phyloP scores from a whole-genome alignment of 2,113 vertebrate genomes.

The Sinocyclocheilus maitianheensis region DNA sequence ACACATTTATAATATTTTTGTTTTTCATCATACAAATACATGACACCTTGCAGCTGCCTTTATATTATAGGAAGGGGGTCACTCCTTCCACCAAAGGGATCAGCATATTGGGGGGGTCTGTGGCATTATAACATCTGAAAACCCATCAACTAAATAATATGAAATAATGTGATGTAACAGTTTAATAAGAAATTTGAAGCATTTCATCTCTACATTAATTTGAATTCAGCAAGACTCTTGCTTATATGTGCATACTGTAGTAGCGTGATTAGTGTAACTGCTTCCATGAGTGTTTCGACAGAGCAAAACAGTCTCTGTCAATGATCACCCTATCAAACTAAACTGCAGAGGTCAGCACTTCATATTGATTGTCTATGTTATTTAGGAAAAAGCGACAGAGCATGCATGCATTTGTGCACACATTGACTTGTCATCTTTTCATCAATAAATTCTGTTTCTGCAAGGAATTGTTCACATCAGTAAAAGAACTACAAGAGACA shows the following conservation, averaged over 20 bases:
- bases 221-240: background rate
- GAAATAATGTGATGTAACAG: background rate
- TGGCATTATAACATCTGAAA: background rate
- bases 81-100: background rate
- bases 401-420: background rate
- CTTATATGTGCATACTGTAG: background rate
- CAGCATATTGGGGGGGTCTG: background rate
- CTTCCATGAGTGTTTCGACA: background rate
- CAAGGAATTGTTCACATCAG: background rate
- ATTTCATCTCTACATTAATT: background rate
- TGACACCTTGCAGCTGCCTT: background rate
- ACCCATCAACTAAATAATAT: background rate
- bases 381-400: background rate
- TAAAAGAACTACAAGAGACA: background rate
- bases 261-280: background rate
- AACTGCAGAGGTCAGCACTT: slow-evolving; percentile 13
- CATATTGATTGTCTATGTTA: slow-evolving; percentile 8
- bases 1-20: background rate
- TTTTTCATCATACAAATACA: too few species aligned
- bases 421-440: background rate
- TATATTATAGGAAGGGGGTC: background rate
- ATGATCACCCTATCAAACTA: slow-evolving; percentile 17
- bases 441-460: background rate
- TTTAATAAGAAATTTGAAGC: background rate
- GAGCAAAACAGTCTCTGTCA: background rate